These are phyloP conservation scores for Setophaga coronata DNA, from an alignment of 2,113 vertebrate genomes.

Conservation along the genomic window DNA sequence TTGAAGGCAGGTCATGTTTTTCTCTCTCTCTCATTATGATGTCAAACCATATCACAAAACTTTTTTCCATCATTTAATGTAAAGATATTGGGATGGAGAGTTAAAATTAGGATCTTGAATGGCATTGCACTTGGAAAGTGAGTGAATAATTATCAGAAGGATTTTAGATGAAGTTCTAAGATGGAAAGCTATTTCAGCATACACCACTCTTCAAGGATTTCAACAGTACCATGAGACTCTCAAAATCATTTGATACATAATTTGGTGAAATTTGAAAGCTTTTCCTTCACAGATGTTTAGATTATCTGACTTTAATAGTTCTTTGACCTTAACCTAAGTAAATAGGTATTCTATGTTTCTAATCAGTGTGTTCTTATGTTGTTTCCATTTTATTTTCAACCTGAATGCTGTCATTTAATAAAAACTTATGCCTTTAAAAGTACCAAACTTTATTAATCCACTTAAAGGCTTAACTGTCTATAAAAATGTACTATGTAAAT, in stretches of 20 bases:
- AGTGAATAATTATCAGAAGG: neutral
- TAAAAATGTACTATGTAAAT: conserved; percentile 38
- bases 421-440: neutral
- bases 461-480: conserved; percentile 15
- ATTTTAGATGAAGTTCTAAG: neutral
- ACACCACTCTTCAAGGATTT: neutral
- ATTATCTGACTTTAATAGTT: neutral
- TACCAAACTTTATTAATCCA: conserved; percentile 28
- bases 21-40: neutral
- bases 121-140: neutral
- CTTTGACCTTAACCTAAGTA: neutral
- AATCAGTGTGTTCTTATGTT: neutral
- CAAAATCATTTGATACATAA: neutral
- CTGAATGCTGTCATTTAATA: neutral
- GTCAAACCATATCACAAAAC: neutral
- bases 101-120: neutral
- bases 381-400: conserved; percentile 20
- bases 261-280: conserved; percentile 25
- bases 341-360: neutral
- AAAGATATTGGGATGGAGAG: neutral
- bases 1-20: neutral
- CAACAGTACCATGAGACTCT: neutral
- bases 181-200: neutral
- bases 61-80: neutral
- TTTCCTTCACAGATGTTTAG: conserved; percentile 12